Evolutionary conservation across 2,797 vertebrate species (phyloP), one percentile per base, ranked within the genome.

Genomic region (Coilia nasus): DNA sequence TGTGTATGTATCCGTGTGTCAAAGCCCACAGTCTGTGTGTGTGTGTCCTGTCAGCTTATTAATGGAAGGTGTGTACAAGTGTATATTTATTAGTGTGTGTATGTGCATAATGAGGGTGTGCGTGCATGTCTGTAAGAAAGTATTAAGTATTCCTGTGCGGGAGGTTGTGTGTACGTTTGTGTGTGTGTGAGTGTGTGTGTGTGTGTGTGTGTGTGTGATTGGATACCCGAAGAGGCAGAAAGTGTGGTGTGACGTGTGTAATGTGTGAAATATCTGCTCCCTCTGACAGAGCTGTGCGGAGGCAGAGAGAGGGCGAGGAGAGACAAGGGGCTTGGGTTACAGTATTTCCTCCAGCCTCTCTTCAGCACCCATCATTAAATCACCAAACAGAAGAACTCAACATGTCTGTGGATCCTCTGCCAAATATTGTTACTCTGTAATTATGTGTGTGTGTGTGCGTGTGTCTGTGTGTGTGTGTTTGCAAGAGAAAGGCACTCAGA

Each of bases 251-350:
- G 87, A 88, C 86, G 44, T 87, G 83, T 88, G 88, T 86, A 86
- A 90, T 81, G 91, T 95, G 94, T 92, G 94, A 95, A 95, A 90
- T 88, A 83, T 91, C 89, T 92, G 89, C 35, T 81, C 1, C 3
- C 67, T 82, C 88, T 93, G 93, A 90, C 93, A 91, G 11, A 86
- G 89, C 89, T 90, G 91, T 84, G 86, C 90, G 88, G 92, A 88
- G 85, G 35, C 41, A 59, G 88, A 90, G 90, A 91, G 90, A 90
- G 89, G 89, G 91, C 86, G 92, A 90, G 62, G 93, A 92, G 83
- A 92, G 92, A 90, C 83, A 46, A 83, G 87, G 91, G 93, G 93
- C 89, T 90, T 83, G 82, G 85, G 92, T 92, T 94, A 90, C 87
- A 87, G 85, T 47, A 67, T 91, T 93, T 94, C 92, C 91, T 91